Percentiles rank a stretch among this genome's conserved stretches.
These are phyloP conservation scores for Microctenopoma steveboyesi DNA, from an alignment of 2,797 vertebrate species.

Conservation along the genomic window DNA sequence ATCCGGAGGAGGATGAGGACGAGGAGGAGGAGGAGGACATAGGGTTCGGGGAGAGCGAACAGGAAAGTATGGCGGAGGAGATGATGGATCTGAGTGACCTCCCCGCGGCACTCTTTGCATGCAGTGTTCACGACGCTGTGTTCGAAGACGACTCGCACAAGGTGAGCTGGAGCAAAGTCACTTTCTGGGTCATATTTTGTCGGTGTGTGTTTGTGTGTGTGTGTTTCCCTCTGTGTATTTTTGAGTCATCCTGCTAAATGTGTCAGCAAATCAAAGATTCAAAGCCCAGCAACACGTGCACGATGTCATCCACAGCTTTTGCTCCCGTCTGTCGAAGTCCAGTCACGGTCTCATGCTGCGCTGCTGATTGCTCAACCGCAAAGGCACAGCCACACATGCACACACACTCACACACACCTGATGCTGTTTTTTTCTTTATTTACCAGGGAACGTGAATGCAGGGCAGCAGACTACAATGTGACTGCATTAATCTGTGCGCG, in stretches of 20 bases:
- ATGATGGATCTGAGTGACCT: constrained; percentile 96
- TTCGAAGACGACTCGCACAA: constrained; percentile 89
- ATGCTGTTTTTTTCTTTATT: constrained; percentile 40
- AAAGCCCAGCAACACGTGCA: constrained; percentile 43
- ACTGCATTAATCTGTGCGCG: constrained; percentile 25
- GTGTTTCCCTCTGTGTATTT: constrained; percentile 1
- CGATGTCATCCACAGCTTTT: constrained; percentile 55
- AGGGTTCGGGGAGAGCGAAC: constrained; percentile 90
- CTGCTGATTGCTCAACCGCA: constrained; percentile 29
- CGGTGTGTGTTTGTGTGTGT: constrained; percentile 16
- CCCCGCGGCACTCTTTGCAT: constrained; percentile 92
- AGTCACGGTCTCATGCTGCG: constrained; percentile 45
- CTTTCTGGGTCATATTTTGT: constrained; percentile 19
- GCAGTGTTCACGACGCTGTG: constrained; percentile 89
- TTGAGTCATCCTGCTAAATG: constrained; percentile 49
- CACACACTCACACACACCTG: constrained; percentile 25
- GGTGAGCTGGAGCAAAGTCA: constrained; percentile 77
- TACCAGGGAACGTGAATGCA: constrained; percentile 36
- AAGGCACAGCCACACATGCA: constrained; percentile 6
- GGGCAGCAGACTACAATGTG: constrained; percentile 40
- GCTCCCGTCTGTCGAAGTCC: constrained; percentile 38
- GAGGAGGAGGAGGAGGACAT: constrained; percentile 89
- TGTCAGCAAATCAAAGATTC: constrained; percentile 33
- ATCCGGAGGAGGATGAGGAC: constrained; percentile 87
- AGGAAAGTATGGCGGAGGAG: constrained; percentile 88